These are phyloP conservation scores for Numida meleagris DNA, from an alignment of 2,113 vertebrate genomes.

Conservation along the genomic window DNA sequence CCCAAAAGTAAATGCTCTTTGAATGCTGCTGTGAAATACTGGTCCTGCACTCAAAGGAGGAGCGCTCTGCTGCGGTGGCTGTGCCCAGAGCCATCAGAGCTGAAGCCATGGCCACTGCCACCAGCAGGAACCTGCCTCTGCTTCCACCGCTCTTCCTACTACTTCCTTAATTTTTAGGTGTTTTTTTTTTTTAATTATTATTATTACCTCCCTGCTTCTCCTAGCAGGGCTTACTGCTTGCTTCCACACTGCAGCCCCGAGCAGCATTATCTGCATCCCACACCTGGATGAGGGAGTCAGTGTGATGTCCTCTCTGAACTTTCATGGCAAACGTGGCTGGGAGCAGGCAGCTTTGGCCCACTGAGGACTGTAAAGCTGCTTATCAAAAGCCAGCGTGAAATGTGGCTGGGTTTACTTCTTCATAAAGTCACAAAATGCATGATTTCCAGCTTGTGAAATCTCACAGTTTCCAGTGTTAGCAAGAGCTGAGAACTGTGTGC, in stretches of 20 bases:
- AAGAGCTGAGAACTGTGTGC: not conserved
- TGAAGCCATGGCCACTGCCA: fast-evolving
- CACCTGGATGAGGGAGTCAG: fast-evolving
- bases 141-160: not conserved
- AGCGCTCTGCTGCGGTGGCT: not conserved
- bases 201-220: too few species aligned
- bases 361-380: not conserved
- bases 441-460: not conserved
- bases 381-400: not conserved
- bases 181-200: not conserved
- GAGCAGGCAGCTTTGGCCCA: not conserved
- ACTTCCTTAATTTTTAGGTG: not conserved
- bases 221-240: not conserved
- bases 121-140: not conserved
- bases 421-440: not conserved
- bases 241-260: fast-evolving
- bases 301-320: fast-evolving
- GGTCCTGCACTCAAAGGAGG: not conserved
- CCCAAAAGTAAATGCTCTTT: not conserved
- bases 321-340: not conserved
- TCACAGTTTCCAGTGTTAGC: not conserved
- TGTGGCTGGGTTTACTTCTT: not conserved
- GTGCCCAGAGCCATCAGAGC: not conserved
- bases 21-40: not conserved
- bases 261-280: fast-evolving